These are phyloP conservation scores for Drosophila vallismaia DNA, from an alignment of 2,888 invertebrate genomes.

Conservation along the genomic window DNA sequence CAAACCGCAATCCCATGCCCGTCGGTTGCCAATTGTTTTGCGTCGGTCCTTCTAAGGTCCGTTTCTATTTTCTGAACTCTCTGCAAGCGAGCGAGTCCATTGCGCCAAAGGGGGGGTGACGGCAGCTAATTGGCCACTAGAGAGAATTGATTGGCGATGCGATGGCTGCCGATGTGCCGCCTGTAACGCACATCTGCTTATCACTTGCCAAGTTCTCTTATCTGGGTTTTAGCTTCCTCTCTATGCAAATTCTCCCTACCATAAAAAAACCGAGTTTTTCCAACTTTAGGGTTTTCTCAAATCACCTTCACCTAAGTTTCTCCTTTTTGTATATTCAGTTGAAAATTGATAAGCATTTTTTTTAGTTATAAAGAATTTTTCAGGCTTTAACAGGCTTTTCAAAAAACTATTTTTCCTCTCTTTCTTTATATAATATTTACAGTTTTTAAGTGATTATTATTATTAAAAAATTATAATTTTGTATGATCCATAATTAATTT, in stretches of 20 bases:
- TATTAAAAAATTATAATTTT: no score
- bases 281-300: no score
- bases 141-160: slow-evolving; percentile 43
- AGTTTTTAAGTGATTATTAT: neutral
- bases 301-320: no score
- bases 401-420: neutral
- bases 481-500: no score
- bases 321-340: no score
- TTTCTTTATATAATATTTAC: neutral
- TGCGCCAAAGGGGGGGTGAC: slow-evolving; percentile 14
- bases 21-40: slow-evolving; percentile 66
- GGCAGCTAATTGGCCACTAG: slow-evolving; percentile 25
- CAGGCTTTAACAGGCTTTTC: no score
- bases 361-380: no score
- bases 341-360: no score
- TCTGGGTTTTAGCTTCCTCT: slow-evolving; percentile 20
- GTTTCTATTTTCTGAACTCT: slow-evolving; percentile 83
- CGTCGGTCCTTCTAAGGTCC: slow-evolving; percentile 84
- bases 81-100: slow-evolving; percentile 50
- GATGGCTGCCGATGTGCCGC: slow-evolving; percentile 23
- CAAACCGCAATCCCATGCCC: slow-evolving; percentile 31
- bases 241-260: neutral
- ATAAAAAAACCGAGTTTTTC: neutral
- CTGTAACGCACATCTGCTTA: slow-evolving; percentile 62
- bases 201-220: slow-evolving; percentile 50